Base-by-base conservation (phyloP, 2,797 vertebrate genomes). In the Rhinella marina region DNA sequence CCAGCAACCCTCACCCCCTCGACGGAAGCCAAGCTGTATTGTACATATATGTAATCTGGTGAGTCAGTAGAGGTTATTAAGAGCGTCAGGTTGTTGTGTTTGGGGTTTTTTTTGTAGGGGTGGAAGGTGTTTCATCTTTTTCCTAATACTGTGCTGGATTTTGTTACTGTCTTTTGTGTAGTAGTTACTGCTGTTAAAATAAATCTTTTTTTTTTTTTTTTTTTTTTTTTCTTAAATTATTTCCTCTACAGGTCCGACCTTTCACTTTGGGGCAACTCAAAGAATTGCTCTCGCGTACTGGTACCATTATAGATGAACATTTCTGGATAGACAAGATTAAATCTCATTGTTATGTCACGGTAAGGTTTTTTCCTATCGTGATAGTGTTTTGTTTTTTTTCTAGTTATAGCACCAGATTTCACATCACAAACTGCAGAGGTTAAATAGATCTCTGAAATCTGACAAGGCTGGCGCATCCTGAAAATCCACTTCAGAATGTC, bases 271-370 rank as follows among this genome's bases (percentile, higher is more conserved):
- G 96, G 59, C 97, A 98, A 80, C 93, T 98, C 32, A 98, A 98
- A 90, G 97, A 97, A 92, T 93, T 98, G 87, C 93, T 98, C 88
- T 96, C 94, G 86, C 96, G 96, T 66, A 97, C 97, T 0, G 97
- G 97, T 64, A 94, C 92, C 0, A 57, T 98, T 90, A 92, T 96
- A 81, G 97, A 98, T 81, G 97, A 98, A 0, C 96, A 95, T 62
- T 98, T 98, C 92, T 98, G 97, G 97, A 98, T 98, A 8, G 97
- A 98, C 93, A 97, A 97, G 92, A 98, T 98, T 92, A 98, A 98
- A 91, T 98, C 97, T n/a, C 97, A 98, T 90, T 98, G 97, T 93
- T 97, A 93, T n/a, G 97, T 97, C 89, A 98, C 97, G 17, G 97
- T 98, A 90, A 92, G 95, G 68, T 57, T 10, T 50, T 13, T n/a